These are phyloP conservation scores for Megaceryle torquata DNA, from an alignment of 2,113 vertebrate genomes.

Conservation along the genomic window DNA sequence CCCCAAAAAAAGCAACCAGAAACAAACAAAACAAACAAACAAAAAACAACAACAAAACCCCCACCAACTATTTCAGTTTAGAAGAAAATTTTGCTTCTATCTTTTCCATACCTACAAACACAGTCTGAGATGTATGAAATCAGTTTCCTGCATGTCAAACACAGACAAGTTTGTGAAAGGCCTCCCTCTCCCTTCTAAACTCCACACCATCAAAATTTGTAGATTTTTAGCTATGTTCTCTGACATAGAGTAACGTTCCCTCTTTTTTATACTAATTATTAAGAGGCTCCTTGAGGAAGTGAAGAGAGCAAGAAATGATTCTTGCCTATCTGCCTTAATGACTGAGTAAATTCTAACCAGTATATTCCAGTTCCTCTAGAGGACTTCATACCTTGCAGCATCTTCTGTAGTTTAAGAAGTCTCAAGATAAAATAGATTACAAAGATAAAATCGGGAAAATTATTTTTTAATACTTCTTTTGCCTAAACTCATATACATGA, in stretches of 20 bases:
- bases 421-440: background rate
- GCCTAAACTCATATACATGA: background rate
- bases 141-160: background rate
- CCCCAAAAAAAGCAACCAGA: too few relatives aligned
- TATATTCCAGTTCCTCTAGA: background rate
- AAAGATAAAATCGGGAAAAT: background rate
- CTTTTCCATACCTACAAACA: background rate
- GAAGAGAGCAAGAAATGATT: background rate
- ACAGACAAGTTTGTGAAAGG: background rate
- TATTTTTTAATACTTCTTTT: background rate
- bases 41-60: too few relatives aligned
- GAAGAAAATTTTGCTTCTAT: background rate
- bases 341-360: background rate
- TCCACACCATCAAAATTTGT: background rate
- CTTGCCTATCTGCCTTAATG: background rate
- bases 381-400: background rate
- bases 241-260: background rate
- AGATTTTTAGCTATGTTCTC: background rate
- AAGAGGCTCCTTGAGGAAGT: background rate
- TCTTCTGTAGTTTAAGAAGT: background rate
- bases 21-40: too few relatives aligned
- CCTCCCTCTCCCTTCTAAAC: background rate
- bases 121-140: background rate
- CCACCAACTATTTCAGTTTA: background rate
- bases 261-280: background rate